phyloP scores from a whole-genome alignment of 2,797 vertebrate genomes.

The Leptodactylus fallax region DNA sequence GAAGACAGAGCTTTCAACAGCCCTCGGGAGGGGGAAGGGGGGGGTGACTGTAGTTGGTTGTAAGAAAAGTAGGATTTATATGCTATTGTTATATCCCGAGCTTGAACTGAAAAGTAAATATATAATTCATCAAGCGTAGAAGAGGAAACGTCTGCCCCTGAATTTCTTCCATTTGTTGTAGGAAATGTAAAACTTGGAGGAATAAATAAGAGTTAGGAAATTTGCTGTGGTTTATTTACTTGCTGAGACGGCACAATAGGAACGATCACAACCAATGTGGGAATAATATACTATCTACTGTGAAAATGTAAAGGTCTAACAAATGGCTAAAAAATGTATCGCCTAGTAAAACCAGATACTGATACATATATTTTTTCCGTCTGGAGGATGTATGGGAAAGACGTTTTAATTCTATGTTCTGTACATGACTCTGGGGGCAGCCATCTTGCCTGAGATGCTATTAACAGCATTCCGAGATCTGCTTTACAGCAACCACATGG shows the following conservation, averaged over 20 bases:
- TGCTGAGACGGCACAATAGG: neutral
- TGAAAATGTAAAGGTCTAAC: neutral
- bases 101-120: slow-evolving; percentile 35
- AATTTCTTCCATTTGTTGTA: slow-evolving; percentile 2
- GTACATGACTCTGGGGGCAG: too few relatives aligned
- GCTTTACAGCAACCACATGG: too few relatives aligned
- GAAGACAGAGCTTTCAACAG: slow-evolving; percentile 32
- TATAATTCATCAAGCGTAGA: slow-evolving; percentile 9
- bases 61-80: slow-evolving; percentile 34
- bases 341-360: too few relatives aligned
- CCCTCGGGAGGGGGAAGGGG: neutral
- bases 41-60: neutral
- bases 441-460: too few relatives aligned
- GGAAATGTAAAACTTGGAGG: slow-evolving; percentile 1
- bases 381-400: too few relatives aligned
- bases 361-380: too few relatives aligned
- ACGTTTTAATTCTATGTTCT: too few relatives aligned
- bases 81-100: slow-evolving; percentile 32
- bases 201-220: neutral
- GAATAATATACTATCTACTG: neutral
- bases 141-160: slow-evolving; percentile 15
- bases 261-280: neutral
- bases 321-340: neutral
- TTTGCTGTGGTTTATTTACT: neutral
- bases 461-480: too few relatives aligned